A percentile compares a stretch with the other conserved stretches of the same genome.
Conservation (phyloP, 2,888 invertebrate species). For the Aplocera efformata region DNA sequence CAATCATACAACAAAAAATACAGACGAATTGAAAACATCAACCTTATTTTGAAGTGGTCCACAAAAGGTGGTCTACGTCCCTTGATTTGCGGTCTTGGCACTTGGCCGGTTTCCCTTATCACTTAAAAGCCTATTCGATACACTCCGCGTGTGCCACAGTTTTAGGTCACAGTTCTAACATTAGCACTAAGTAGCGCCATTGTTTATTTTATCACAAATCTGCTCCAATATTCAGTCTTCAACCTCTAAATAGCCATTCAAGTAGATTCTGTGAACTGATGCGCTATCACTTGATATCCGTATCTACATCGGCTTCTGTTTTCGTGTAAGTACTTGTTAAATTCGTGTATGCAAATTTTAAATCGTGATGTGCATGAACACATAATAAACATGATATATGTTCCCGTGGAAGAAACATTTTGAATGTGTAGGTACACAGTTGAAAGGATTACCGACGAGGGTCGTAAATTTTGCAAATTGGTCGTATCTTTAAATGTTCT, state of each 20-base stretch:
- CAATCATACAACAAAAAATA: no score
- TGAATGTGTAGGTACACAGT: not conserved
- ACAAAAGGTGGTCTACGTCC: no score
- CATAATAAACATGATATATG: slow-evolving; percentile 25
- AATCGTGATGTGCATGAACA: slow-evolving; percentile 27
- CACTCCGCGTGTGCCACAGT: no score
- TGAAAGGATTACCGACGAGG: slow-evolving; percentile 16
- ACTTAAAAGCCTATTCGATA: no score
- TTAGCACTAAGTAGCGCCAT: no score
- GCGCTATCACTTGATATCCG: slow-evolving; percentile 7
- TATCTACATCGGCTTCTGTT: slow-evolving; percentile 4
- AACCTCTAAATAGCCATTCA: slow-evolving; percentile 21
- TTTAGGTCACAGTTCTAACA: no score
- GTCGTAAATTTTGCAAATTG: slow-evolving; percentile 2
- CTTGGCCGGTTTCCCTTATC: no score
- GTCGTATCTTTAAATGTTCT: not conserved
- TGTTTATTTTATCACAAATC: slow-evolving; percentile 8
- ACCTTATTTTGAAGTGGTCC: no score
- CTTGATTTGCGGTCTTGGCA: no score
- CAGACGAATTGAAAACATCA: no score
- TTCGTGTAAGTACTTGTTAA: slow-evolving; percentile 21
- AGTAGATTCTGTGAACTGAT: slow-evolving; percentile 26
- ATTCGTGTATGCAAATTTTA: slow-evolving; percentile 27
- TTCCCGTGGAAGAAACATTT: slow-evolving; percentile 9
- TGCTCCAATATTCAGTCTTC: slow-evolving; percentile 10